A percentile compares a stretch with the other conserved stretches of the same genome.
These are phyloP conservation scores for Cephalopachus bancanus DNA, from an alignment of 2,797 vertebrate species.

Conservation along the genomic window DNA sequence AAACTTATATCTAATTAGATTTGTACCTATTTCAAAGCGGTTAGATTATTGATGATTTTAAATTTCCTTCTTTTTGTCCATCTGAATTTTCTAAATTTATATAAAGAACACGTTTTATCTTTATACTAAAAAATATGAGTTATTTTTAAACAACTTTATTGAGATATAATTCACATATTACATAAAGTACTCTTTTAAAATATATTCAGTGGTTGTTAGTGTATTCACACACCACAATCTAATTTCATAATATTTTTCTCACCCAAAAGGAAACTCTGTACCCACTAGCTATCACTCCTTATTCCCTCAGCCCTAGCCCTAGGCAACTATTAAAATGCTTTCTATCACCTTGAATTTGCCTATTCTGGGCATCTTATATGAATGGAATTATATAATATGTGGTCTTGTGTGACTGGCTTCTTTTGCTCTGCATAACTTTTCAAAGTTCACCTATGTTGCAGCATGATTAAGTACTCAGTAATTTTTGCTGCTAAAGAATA, in stretches of 20 bases:
- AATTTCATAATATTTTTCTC: not conserved
- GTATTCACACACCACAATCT: not conserved
- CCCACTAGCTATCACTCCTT: not conserved
- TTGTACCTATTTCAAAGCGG: not conserved
- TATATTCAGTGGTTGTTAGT: not conserved
- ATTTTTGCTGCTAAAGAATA: not conserved
- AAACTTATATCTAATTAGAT: not conserved
- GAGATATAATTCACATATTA: not conserved
- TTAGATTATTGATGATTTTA: conserved; percentile 19
- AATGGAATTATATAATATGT: not conserved
- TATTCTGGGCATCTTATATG: not conserved
- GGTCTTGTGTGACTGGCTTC: not conserved
- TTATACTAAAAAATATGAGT: not conserved
- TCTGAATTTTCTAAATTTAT: not conserved
- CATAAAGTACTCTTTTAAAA: not conserved
- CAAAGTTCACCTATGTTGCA: not conserved
- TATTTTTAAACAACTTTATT: not conserved
- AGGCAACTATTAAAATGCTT: not conserved
- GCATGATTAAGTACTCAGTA: not conserved
- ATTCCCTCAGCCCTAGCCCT: not conserved
- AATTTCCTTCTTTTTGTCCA: not conserved
- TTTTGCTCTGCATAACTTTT: not conserved
- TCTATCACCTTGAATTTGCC: not conserved
- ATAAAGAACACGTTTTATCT: not conserved
- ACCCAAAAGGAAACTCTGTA: not conserved